Percentiles rank a stretch among this genome's conserved stretches.
Conservation (phyloP, 2,797 vertebrate genomes). For the Avahi laniger region DNA sequence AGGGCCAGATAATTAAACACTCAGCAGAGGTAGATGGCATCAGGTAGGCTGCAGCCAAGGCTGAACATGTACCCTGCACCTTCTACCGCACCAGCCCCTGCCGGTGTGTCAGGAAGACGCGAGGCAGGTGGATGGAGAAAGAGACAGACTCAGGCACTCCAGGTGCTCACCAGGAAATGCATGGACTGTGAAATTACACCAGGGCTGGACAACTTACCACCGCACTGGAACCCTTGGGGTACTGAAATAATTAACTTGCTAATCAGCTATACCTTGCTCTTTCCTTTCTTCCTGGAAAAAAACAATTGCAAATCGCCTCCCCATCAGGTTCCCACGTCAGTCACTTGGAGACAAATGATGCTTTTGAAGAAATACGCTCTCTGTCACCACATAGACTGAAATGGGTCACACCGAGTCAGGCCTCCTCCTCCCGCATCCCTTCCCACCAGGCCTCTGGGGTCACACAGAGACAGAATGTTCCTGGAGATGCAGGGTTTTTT, state of each 20-base stretch:
- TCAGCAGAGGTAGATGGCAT: neutral
- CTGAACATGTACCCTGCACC: neutral
- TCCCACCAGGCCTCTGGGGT: neutral
- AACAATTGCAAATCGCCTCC: conserved; percentile 69
- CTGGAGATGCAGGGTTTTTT: conserved; percentile 9
- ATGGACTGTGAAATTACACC: conserved; percentile 85
- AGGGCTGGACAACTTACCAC: conserved; percentile 81
- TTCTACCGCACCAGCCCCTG: neutral
- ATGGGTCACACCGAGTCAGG: neutral
- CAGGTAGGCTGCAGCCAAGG: neutral
- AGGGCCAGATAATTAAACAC: conserved; percentile 43
- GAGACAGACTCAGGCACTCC: conserved; percentile 68
- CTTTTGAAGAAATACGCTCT: conserved; percentile 60
- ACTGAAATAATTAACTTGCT: conserved; percentile 87
- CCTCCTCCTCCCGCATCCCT: neutral
- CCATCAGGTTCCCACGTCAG: conserved; percentile 65
- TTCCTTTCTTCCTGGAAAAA: conserved; percentile 69
- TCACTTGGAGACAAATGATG: conserved; percentile 43
- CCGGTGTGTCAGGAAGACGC: conserved; percentile 52
- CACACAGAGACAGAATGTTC: conserved; percentile 1
- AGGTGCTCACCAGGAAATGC: conserved; percentile 81
- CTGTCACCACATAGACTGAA: neutral
- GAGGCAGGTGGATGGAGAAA: conserved; percentile 65
- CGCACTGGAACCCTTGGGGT: conserved; percentile 82
- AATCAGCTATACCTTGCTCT: conserved; percentile 84